phyloP scores from a whole-genome alignment of 1,140 invertebrate genomes.

The Pseudachorutes palmiensis region DNA sequence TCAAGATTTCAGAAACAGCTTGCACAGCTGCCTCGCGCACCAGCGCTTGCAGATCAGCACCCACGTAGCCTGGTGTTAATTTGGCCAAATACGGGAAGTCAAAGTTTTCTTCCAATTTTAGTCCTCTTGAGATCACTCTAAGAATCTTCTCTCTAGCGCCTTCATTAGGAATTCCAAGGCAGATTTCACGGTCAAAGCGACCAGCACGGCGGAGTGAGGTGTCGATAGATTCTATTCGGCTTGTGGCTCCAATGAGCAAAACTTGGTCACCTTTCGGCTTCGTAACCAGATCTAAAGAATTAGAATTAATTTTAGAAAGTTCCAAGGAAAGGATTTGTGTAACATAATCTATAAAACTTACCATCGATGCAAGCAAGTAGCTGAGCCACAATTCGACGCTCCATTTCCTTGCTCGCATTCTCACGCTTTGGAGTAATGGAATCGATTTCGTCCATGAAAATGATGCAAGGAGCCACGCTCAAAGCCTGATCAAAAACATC shows the following conservation, averaged over 20 bases:
- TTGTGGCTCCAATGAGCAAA: slow-evolving; percentile 89
- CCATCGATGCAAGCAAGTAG: slow-evolving; percentile 79
- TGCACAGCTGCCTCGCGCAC: slow-evolving; percentile 75
- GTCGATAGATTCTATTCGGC: slow-evolving; percentile 85
- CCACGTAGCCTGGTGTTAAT: slow-evolving; percentile 91
- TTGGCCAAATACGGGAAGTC: slow-evolving; percentile 64
- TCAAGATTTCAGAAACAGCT: slow-evolving; percentile 51
- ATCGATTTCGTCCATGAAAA: slow-evolving; percentile 95
- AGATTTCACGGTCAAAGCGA: slow-evolving; percentile 86
- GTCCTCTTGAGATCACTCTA: slow-evolving; percentile 56
- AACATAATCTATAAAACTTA: too few relatives aligned
- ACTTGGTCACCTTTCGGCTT: slow-evolving; percentile 60
- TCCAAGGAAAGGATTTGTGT: slow-evolving; percentile 10
- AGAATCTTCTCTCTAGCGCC: slow-evolving; percentile 67
- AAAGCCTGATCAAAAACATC: slow-evolving; percentile 80
- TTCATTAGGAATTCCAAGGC: slow-evolving; percentile 83
- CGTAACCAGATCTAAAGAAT: slow-evolving; percentile 48
- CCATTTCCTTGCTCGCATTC: slow-evolving; percentile 87
- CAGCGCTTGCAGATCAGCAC: slow-evolving; percentile 82
- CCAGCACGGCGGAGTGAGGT: slow-evolving; percentile 83
- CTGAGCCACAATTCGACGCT: slow-evolving; percentile 86
- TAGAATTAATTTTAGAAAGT: not conserved
- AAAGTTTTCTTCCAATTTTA: slow-evolving; percentile 61
- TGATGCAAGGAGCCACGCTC: slow-evolving; percentile 63
- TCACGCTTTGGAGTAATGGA: slow-evolving; percentile 77